Base-by-base conservation (phyloP, 2,797 vertebrate genomes). In the Babyrousa celebensis region DNA sequence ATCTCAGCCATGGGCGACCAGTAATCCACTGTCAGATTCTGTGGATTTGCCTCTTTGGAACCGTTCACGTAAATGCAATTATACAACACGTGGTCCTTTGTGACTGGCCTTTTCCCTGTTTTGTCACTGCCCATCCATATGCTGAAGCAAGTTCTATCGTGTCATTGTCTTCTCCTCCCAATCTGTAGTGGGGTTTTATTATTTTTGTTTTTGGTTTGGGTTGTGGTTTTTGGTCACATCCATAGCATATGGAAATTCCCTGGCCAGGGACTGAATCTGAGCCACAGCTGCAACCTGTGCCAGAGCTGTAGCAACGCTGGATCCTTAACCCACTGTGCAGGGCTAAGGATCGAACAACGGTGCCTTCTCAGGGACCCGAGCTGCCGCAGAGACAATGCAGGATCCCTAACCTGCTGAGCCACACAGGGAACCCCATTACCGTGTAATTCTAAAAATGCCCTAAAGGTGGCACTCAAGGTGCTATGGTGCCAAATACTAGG, bases 51-150 rank as follows among this genome's bases (percentile, higher is more conserved):
- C 74, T 84, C 0, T 48, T 58, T 0, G 15, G 60, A 56, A 60
- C 29, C 4, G 48, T 70, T 52, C 74, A 29, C 0, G 9, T 48
- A 8, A n/a, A 8, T n/a, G 56, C 60, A 14, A 16, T 65, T 68
- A 27, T 0, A 20, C 3, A 8, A 0, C 15, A 3, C 0, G 8
- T 10, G 48, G 56, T 40, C 20, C 32, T 80, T 21, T 5, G 79
- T 56, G 67, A 48, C 74, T 0, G 32, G 32, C 16, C 21, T 58
- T 63, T 3, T 63, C 72, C 6, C 23, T 10, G 29, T 10, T 1
- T 4, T 4, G 16, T 40, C 48, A 1, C 4, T 43, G 29, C 72
- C 63, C 1, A 1, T 11, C 70, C 16, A 1, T 0, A 2, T 0
- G 21, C 48, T 2, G 27, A 1, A 3, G 63, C n/a, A 36, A 43